Percentiles rank a stretch among this genome's conserved stretches.
phyloP scores from a whole-genome alignment of 2,888 invertebrate species.

The Crepidodera aurea region DNA sequence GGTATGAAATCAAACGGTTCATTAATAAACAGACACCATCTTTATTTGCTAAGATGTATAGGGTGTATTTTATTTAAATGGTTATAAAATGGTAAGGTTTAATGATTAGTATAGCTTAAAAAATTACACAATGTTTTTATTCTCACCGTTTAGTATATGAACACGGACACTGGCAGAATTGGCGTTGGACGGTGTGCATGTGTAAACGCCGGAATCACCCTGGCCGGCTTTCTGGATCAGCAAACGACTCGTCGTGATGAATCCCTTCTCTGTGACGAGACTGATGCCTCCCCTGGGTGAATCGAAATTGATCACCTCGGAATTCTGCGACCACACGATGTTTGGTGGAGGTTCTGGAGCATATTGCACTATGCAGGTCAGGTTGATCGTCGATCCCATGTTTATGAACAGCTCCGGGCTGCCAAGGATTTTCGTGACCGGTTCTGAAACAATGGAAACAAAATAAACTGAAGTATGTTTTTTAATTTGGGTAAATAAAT shows the following conservation, averaged over 20 bases:
- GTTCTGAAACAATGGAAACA: conserved; percentile 75
- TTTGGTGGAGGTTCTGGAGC: conserved; percentile 85
- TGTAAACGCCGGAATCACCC: conserved; percentile 82
- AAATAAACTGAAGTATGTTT: too few relatives aligned
- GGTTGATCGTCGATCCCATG: conserved; percentile 87
- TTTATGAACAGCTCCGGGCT: conserved; percentile 86
- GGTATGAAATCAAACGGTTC: too few relatives aligned
- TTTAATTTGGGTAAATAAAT: too few relatives aligned
- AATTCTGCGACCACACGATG: conserved; percentile 85
- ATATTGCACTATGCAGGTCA: conserved; percentile 84
- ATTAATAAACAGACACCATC: too few relatives aligned
- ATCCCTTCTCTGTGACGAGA: conserved; percentile 85
- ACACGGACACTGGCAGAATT: conserved; percentile 80
- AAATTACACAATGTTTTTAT: too few relatives aligned
- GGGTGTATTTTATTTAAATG: too few relatives aligned
- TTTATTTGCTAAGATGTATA: too few relatives aligned
- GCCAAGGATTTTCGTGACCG: conserved; percentile 82
- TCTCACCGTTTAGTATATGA: conserved; percentile 86
- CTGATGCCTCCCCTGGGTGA: conserved; percentile 89
- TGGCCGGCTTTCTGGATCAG: conserved; percentile 83
- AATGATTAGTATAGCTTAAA: too few relatives aligned
- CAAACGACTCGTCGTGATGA: conserved; percentile 82
- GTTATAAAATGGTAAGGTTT: too few relatives aligned
- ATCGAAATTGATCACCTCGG: conserved; percentile 84
- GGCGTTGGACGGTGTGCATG: conserved; percentile 86